These are phyloP conservation scores for Centruroides vittatus DNA, from an alignment of 1,140 invertebrate genomes.

Conservation along the genomic window DNA sequence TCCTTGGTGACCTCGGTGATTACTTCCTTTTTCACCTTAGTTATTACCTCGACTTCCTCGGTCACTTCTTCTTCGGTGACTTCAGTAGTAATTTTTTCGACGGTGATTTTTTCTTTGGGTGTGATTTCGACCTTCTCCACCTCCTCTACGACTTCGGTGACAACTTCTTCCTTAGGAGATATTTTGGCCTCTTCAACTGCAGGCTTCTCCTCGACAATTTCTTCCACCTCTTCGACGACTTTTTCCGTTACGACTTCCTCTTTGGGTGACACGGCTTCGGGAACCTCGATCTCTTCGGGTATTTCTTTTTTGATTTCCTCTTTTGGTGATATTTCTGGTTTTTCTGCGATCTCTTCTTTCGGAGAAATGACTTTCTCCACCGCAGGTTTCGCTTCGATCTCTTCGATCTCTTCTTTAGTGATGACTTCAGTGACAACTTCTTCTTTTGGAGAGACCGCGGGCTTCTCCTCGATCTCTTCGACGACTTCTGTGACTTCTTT, in stretches of 20 bases:
- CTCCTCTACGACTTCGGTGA: conserved; percentile 1
- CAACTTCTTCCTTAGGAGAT: conserved; percentile 3
- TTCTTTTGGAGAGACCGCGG: not conserved
- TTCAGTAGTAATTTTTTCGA: not conserved
- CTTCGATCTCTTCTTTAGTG: not conserved
- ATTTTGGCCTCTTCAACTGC: too few species aligned
- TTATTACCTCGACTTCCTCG: not conserved
- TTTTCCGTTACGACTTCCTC: not conserved
- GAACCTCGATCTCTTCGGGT: conserved; percentile 2
- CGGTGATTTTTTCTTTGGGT: not conserved
- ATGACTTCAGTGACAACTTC: not conserved
- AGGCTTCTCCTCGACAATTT: conserved; percentile 8
- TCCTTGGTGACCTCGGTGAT: conserved; percentile 8
- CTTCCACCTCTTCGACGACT: conserved; percentile 3
- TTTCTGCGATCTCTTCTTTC: not conserved
- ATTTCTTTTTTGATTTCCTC: not conserved
- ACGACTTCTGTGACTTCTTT: not conserved
- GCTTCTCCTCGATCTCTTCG: not conserved
- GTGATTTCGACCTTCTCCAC: too few species aligned
- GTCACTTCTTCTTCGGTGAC: not conserved
- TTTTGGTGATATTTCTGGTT: conserved; percentile 20
- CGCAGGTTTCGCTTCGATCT: not conserved
- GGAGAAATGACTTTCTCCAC: too few species aligned
- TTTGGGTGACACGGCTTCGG: too few species aligned
- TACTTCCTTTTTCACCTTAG: not conserved